phyloP scores from a whole-genome alignment of 1,140 invertebrate species.

The Dermatophagoides farinae region DNA sequence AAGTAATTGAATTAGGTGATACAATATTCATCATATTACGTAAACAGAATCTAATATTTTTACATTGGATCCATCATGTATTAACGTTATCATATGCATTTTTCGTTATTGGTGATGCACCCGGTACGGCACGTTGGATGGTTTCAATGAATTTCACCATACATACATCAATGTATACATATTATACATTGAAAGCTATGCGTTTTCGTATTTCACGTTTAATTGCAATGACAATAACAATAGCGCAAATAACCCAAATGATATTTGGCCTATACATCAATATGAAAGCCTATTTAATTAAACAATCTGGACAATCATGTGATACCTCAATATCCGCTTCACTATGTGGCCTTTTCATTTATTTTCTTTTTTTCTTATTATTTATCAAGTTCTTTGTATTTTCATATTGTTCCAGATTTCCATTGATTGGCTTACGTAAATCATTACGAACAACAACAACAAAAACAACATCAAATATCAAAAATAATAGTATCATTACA shows the following conservation, averaged over 20 bases:
- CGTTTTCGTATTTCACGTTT: slow-evolving; percentile 56
- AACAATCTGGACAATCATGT: background rate
- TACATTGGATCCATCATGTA: slow-evolving; percentile 39
- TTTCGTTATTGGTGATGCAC: slow-evolving; percentile 88
- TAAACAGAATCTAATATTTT: slow-evolving; percentile 35
- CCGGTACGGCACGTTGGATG: slow-evolving; percentile 90
- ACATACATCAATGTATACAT: slow-evolving; percentile 93
- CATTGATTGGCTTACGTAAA: slow-evolving; percentile 3
- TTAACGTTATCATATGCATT: slow-evolving; percentile 32
- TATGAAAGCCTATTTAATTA: slow-evolving; percentile 30
- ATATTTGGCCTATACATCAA: slow-evolving; percentile 75
- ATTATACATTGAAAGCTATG: slow-evolving; percentile 77
- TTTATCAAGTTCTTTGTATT: slow-evolving; percentile 11
- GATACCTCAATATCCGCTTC: slow-evolving; percentile 4
- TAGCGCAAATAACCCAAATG: slow-evolving; percentile 82
- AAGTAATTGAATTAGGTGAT: slow-evolving; percentile 40
- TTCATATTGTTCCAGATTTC: slow-evolving; percentile 7
- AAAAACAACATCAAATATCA: too few species aligned
- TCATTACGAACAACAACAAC: background rate
- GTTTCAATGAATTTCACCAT: slow-evolving; percentile 92
- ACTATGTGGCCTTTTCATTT: slow-evolving; percentile 9
- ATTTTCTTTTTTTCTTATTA: slow-evolving; percentile 7
- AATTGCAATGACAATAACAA: slow-evolving; percentile 78
- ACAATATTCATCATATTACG: slow-evolving; percentile 33
- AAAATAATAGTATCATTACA: background rate